These are phyloP conservation scores for Pyrgilauda ruficollis DNA, from an alignment of 2,113 vertebrate genomes.

Conservation along the genomic window DNA sequence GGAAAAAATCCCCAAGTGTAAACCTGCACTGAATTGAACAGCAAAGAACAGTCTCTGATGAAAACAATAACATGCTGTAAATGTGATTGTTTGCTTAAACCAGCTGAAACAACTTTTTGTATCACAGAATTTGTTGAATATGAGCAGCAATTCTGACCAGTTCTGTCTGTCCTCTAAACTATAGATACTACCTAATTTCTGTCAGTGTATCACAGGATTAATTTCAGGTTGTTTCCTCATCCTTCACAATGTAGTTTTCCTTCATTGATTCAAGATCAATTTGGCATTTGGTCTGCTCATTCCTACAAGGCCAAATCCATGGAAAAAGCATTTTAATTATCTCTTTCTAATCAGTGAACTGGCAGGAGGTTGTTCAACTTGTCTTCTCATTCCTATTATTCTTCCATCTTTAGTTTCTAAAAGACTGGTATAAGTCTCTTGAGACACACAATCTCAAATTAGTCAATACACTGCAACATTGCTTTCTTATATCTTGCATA, in stretches of 20 bases:
- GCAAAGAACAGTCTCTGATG: background rate
- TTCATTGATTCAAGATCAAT: conserved; percentile 26
- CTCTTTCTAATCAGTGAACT: conserved; percentile 38
- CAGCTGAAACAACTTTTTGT: background rate
- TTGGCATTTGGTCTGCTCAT: background rate
- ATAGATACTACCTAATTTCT: background rate
- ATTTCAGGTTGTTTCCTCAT: conserved; percentile 11
- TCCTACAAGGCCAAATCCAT: background rate
- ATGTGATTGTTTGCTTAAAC: background rate
- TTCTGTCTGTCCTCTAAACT: background rate
- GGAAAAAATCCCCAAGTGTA: background rate
- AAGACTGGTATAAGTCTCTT: background rate
- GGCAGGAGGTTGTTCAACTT: conserved; percentile 34
- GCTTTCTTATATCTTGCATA: conserved; percentile 11
- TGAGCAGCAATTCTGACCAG: background rate
- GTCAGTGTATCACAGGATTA: background rate
- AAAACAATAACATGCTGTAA: background rate
- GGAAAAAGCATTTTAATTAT: conserved; percentile 33
- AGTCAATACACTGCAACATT: conserved; percentile 19
- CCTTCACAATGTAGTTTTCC: conserved; percentile 4
- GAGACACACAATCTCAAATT: background rate
- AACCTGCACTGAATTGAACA: background rate
- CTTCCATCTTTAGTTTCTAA: conserved; percentile 36
- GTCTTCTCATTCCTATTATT: conserved; percentile 15
- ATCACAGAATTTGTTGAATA: background rate